phyloP scores from a whole-genome alignment of 2,113 vertebrate species.

The Amblyopsis rosae region DNA sequence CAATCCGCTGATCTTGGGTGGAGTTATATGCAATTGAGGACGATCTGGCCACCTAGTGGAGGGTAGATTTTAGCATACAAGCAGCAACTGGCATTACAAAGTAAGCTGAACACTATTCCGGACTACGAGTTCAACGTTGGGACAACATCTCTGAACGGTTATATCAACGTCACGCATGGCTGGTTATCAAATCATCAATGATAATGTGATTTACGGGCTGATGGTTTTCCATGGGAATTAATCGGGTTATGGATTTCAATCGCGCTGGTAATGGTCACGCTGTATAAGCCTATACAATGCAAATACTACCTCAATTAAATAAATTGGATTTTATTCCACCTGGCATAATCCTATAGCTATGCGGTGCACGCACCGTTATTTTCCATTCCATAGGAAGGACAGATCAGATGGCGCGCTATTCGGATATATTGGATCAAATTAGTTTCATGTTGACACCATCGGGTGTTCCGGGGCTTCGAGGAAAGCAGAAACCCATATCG shows the following conservation, averaged over 20 bases:
- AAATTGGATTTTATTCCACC: conserved; percentile 66
- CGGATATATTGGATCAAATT: background rate
- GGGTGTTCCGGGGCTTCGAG: background rate
- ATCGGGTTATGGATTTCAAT: conserved; percentile 60
- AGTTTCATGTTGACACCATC: too few relatives aligned
- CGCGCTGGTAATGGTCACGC: conserved; percentile 31
- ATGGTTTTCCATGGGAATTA: conserved; percentile 28
- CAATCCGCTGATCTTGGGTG: conserved; percentile 9
- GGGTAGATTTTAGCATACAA: too few relatives aligned
- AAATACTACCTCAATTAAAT: conserved; percentile 56
- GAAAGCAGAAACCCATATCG: conserved; percentile 38
- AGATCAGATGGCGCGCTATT: conserved; percentile 5
- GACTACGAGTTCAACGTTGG: conserved; percentile 32
- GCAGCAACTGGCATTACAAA: conserved; percentile 35
- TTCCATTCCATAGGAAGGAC: conserved; percentile 35
- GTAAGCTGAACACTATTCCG: conserved; percentile 25
- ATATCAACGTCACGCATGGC: conserved; percentile 13
- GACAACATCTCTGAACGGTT: background rate
- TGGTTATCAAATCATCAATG: conserved; percentile 33
- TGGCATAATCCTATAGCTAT: conserved; percentile 35
- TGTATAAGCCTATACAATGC: conserved; percentile 28
- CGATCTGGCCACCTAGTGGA: too few relatives aligned
- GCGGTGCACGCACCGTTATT: conserved; percentile 39
- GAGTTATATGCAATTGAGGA: background rate
- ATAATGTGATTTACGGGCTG: conserved; percentile 37